Conservation (phyloP, 2,113 vertebrate species). For the Rhinopithecus roxellana region DNA sequence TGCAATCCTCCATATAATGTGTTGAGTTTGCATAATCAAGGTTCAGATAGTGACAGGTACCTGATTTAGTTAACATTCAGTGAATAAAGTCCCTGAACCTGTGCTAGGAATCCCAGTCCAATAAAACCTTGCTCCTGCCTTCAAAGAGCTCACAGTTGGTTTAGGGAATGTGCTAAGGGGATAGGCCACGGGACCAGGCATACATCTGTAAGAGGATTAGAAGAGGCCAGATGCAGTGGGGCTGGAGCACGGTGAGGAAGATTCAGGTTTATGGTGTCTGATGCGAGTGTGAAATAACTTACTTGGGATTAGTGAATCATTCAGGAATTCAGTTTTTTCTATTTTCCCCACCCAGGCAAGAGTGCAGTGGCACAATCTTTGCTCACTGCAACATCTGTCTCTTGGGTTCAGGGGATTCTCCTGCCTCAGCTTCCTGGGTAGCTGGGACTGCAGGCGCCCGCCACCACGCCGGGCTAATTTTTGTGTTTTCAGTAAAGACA, state of each 20-base stretch:
- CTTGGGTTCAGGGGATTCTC: too few species aligned
- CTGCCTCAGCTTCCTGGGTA: too few species aligned
- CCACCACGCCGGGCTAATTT: too few species aligned
- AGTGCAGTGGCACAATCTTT: too few species aligned
- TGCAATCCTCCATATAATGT: slow-evolving; percentile 34
- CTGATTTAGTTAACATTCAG: neutral
- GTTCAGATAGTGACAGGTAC: slow-evolving; percentile 1
- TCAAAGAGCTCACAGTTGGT: neutral
- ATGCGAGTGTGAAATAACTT: neutral
- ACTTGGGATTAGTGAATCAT: neutral
- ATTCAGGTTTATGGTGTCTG: neutral
- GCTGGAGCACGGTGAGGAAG: neutral
- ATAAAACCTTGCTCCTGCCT: neutral
- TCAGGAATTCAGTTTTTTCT: neutral
- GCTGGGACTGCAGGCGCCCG: too few species aligned
- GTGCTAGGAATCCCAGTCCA: neutral
- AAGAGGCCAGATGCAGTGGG: neutral
- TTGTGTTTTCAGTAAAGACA: too few species aligned
- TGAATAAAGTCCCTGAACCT: neutral
- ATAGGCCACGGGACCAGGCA: neutral
- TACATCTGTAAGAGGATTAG: neutral
- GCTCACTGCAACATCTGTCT: too few species aligned
- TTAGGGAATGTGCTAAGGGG: neutral
- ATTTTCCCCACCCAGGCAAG: too few species aligned
- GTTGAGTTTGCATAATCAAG: slow-evolving; percentile 54